These are phyloP conservation scores for Tichodroma muraria DNA, from an alignment of 2,113 vertebrate genomes.

Conservation along the genomic window DNA sequence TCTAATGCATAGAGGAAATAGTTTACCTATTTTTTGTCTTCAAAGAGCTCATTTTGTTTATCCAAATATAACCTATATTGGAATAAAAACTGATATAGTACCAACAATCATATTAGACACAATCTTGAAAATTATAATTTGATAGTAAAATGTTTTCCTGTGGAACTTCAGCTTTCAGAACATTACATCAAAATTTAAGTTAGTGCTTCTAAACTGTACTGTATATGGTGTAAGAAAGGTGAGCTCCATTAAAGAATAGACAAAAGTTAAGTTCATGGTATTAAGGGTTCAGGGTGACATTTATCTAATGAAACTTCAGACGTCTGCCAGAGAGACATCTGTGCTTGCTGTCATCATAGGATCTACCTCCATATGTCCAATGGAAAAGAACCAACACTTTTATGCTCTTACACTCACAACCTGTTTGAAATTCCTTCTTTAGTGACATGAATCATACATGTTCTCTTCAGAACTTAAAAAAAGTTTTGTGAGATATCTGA, in stretches of 20 bases:
- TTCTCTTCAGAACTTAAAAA: background rate
- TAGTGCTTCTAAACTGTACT: background rate
- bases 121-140: background rate
- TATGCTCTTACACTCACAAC: background rate
- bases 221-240: background rate
- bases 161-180: background rate
- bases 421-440: background rate
- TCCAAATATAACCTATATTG: background rate
- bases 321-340: background rate
- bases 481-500: background rate
- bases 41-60: background rate
- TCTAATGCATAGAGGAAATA: background rate
- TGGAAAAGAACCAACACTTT: background rate
- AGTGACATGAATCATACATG: background rate
- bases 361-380: background rate
- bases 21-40: background rate
- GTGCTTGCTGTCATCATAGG: background rate
- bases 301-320: background rate
- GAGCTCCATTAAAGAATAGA: background rate
- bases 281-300: background rate
- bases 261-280: background rate
- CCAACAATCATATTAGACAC: background rate
- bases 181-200: rapidly evolving
- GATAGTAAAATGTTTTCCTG: background rate
- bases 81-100: background rate